Conservation (phyloP, 1,140 invertebrate species). For the Ceratitis capitata region DNA sequence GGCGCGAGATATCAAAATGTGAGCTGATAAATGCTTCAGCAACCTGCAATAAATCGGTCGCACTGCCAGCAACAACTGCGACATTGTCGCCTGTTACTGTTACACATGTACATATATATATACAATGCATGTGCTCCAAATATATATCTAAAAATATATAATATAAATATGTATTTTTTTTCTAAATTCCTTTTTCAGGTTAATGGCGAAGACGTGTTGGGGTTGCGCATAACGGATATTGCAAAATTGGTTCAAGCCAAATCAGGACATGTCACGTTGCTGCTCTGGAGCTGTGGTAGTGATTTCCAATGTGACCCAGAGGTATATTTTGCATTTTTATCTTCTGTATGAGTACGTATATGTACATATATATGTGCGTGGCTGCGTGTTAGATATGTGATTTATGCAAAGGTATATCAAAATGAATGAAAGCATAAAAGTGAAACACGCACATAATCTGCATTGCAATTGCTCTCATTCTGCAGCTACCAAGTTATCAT, state of each 20-base stretch:
- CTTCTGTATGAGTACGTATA: neutral
- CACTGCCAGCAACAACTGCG: neutral
- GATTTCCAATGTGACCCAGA: conserved; percentile 66
- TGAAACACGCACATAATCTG: neutral
- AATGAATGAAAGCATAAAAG: too few relatives aligned
- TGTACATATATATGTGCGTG: neutral
- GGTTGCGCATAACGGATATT: conserved; percentile 70
- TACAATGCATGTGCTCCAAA: neutral
- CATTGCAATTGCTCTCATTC: neutral
- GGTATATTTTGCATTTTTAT: conserved; percentile 51
- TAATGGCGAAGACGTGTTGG: conserved; percentile 72
- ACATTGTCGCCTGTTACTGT: neutral
- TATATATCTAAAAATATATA: neutral
- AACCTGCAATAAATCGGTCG: neutral
- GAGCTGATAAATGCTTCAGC: neutral
- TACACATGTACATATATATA: neutral
- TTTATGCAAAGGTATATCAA: neutral
- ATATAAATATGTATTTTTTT: too few relatives aligned
- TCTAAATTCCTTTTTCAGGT: conserved; percentile 57
- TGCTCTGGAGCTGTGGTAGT: conserved; percentile 67
- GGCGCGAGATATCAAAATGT: too few relatives aligned
- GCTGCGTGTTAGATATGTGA: neutral
- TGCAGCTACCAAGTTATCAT: neutral
- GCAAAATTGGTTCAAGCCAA: conserved; percentile 68
- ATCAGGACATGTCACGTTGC: conserved; percentile 62